A percentile compares a stretch with the other conserved stretches of the same genome.
Conservation (phyloP, 2,797 vertebrate genomes). For the Picus viridis region DNA sequence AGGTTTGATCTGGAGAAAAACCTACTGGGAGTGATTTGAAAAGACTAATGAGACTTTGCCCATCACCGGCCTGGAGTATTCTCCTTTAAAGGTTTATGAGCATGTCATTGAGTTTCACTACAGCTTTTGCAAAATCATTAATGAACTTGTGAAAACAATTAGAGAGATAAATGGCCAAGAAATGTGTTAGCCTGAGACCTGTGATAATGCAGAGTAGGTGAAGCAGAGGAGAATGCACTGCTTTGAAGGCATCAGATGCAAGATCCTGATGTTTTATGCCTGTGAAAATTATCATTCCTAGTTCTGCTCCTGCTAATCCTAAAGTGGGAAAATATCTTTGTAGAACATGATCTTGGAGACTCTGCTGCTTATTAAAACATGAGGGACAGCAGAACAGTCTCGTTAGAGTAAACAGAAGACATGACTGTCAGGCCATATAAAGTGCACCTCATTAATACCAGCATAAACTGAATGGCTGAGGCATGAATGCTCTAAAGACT, state of each 20-base stretch:
- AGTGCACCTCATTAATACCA: slow-evolving; percentile 34
- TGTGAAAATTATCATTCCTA: slow-evolving; percentile 16
- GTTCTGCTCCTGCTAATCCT: slow-evolving; percentile 21
- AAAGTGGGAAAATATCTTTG: slow-evolving; percentile 3
- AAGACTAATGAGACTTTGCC: slow-evolving; percentile 65
- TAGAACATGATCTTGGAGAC: not conserved
- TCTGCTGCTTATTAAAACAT: slow-evolving; percentile 10
- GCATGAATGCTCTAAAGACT: not conserved
- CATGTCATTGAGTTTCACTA: slow-evolving; percentile 54
- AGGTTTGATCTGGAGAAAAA: slow-evolving; percentile 54
- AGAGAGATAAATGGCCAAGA: slow-evolving; percentile 64
- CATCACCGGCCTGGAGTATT: not conserved
- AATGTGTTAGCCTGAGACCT: slow-evolving; percentile 41
- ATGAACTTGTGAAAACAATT: slow-evolving; percentile 70
- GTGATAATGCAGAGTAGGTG: not conserved
- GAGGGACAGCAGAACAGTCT: slow-evolving; percentile 20
- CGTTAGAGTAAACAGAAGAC: not conserved
- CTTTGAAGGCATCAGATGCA: slow-evolving; percentile 37
- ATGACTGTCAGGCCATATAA: not conserved
- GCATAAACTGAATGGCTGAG: slow-evolving; percentile 2
- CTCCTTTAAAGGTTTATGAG: slow-evolving; percentile 60
- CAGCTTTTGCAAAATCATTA: slow-evolving; percentile 67
- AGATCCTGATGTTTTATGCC: not conserved
- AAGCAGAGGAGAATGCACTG: slow-evolving; percentile 3
- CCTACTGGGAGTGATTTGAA: slow-evolving; percentile 58